Base-by-base conservation (phyloP, 2,797 vertebrate species). In the Staurois parvus region DNA sequence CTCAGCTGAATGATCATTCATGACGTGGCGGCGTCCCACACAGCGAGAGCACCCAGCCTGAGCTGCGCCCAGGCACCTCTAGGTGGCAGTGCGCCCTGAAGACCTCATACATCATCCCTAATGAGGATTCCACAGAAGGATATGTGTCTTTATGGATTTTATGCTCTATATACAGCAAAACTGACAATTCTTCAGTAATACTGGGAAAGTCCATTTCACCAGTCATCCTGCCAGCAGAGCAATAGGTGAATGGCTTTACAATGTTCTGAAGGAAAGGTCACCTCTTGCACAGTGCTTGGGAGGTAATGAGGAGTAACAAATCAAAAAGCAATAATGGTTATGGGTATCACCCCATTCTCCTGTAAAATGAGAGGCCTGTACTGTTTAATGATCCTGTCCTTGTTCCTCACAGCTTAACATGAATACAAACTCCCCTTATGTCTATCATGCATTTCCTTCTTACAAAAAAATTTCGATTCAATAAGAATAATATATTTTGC, bases 281-380 rank as follows among this genome's bases (percentile, higher is more conserved):
- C 83, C 29, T 72, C 75, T 62, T 77, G 17, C 64, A 42, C 83
- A 32, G 56, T 73, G 26, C 70, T 19, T 30, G 24, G 68, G 79
- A 52, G 32, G 76, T 66, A 85, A 85, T 73, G 83, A 79, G 34
- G 28, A 67, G 29, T 79, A 67, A 72, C 56, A 72, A 73, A 85
- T 85, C 83, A 73, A 79, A 85, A 79, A 67, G 83, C 69, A 85
- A 79, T 85, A 85, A 85, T 79, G 76, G 70, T 74, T 79, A 72
- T 73, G 69, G 83, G 75, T 76, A 66, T 79, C 48, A 12, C 66
- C 69, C 68, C 76, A 79, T 85, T 52, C 76, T 72, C 68, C 56
- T 40, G 76, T 40, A 73, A 64, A 66, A 66, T 40, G 68, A 66
- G 64, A 4, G 29, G 34, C 68, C 34, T 64, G 68, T 19, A 48